A percentile compares a stretch with the other conserved stretches of the same genome.
Conservation (phyloP, 2,797 vertebrate species). For the Sparus aurata region DNA sequence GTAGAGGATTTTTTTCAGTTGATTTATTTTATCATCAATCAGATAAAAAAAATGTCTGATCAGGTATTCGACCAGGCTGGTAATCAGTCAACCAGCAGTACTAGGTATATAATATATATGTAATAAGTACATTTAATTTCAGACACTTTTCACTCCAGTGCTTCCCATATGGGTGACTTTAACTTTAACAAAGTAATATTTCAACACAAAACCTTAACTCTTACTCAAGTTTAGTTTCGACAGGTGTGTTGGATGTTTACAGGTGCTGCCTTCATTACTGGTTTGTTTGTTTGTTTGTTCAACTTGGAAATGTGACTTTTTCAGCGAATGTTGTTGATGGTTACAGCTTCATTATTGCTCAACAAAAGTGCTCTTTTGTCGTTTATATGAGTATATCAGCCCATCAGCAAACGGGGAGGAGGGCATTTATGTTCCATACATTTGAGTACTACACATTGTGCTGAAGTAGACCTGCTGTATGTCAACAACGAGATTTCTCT, state of each 20-base stretch:
- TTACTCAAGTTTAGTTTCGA: neutral
- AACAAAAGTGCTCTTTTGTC: neutral
- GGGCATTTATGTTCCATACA: conserved; percentile 12
- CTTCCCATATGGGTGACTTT: too few relatives aligned
- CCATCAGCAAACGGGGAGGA: neutral
- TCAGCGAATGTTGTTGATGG: neutral
- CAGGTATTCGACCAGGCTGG: too few relatives aligned
- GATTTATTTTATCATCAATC: too few relatives aligned
- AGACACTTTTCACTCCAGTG: too few relatives aligned
- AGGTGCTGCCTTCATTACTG: neutral
- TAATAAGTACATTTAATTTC: too few relatives aligned
- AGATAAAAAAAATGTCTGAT: too few relatives aligned
- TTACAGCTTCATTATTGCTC: neutral
- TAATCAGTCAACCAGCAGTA: too few relatives aligned
- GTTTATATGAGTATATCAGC: neutral
- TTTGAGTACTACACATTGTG: conserved; percentile 8
- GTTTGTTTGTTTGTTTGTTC: neutral
- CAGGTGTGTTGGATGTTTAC: neutral
- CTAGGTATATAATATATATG: too few relatives aligned
- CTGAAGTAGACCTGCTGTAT: conserved; percentile 1
- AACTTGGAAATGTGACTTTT: neutral
- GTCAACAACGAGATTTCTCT: conserved; percentile 20
- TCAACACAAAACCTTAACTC: too few relatives aligned
- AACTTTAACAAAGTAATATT: too few relatives aligned
- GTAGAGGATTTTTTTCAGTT: too few relatives aligned